These are phyloP conservation scores for Leucopternis melanops DNA, from an alignment of 2,113 vertebrate species.

Conservation along the genomic window DNA sequence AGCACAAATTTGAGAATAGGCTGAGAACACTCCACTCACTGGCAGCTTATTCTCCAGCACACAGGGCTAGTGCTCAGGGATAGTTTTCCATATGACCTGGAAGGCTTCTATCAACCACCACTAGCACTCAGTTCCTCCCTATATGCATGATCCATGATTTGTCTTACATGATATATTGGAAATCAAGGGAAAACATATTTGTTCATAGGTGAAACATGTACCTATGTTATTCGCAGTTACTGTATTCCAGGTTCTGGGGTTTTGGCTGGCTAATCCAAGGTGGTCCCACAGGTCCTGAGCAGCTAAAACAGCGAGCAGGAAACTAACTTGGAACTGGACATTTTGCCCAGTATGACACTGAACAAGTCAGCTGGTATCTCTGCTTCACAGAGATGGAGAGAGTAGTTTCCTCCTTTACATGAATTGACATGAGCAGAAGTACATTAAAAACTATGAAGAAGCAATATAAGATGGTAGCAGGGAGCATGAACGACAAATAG, in stretches of 20 bases:
- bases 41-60: background rate
- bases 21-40: background rate
- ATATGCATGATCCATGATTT: background rate
- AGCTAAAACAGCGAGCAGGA: background rate
- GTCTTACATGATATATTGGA: background rate
- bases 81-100: background rate
- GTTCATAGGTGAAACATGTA: background rate
- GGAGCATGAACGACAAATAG: slow-evolving; percentile 4
- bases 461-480: background rate
- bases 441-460: background rate
- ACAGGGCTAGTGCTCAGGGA: background rate
- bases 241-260: background rate
- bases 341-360: background rate
- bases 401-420: background rate
- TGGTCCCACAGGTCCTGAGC: background rate
- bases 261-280: background rate
- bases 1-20: slow-evolving; percentile 31
- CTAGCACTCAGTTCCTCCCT: background rate
- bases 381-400: background rate
- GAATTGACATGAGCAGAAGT: background rate
- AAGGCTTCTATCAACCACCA: background rate
- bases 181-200: background rate
- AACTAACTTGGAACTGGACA: background rate
- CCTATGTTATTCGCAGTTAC: background rate
- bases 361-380: background rate